Percentiles rank a stretch among this genome's conserved stretches.
These are phyloP conservation scores for Protomyctophum bolini DNA, from an alignment of 2,113 vertebrate genomes.

Conservation along the genomic window DNA sequence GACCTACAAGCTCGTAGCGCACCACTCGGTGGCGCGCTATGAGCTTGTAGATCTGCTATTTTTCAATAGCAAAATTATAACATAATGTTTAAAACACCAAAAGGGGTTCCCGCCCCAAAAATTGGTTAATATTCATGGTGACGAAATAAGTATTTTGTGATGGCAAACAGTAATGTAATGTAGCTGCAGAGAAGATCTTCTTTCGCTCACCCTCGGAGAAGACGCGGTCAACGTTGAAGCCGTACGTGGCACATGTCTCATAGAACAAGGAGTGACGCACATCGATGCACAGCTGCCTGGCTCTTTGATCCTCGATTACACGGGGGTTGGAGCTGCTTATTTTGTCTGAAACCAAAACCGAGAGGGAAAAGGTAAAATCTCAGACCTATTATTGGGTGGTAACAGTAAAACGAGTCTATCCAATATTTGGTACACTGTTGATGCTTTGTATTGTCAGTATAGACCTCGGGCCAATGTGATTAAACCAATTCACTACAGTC, in stretches of 20 bases:
- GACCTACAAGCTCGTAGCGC: too few species aligned
- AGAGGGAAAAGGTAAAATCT: not conserved
- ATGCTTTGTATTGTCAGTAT: not conserved
- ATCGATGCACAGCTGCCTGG: constrained; percentile 86
- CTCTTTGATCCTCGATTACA: constrained; percentile 87
- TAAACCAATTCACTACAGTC: too few species aligned
- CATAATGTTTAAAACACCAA: too few species aligned
- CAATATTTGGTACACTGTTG: not conserved
- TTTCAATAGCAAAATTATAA: too few species aligned
- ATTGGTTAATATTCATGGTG: too few species aligned
- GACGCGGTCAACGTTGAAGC: constrained; percentile 93
- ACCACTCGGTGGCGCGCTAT: too few species aligned
- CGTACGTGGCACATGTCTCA: constrained; percentile 96
- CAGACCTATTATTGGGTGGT: too few species aligned
- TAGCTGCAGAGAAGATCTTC: not conserved
- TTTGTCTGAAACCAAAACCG: constrained; percentile 79
- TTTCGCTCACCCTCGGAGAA: constrained; percentile 87
- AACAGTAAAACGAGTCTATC: not conserved
- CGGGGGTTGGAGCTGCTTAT: constrained; percentile 90
- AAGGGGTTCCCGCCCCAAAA: too few species aligned
- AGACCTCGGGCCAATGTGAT: too few species aligned
- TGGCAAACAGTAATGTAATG: too few species aligned
- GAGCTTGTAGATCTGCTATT: too few species aligned
- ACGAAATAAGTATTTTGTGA: too few species aligned
- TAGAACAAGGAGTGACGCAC: constrained; percentile 90